Percentiles rank a stretch among this genome's conserved stretches.
Evolutionary conservation across 2,113 vertebrate genomes (phyloP).

Genomic region (Bubo blakistoni): DNA sequence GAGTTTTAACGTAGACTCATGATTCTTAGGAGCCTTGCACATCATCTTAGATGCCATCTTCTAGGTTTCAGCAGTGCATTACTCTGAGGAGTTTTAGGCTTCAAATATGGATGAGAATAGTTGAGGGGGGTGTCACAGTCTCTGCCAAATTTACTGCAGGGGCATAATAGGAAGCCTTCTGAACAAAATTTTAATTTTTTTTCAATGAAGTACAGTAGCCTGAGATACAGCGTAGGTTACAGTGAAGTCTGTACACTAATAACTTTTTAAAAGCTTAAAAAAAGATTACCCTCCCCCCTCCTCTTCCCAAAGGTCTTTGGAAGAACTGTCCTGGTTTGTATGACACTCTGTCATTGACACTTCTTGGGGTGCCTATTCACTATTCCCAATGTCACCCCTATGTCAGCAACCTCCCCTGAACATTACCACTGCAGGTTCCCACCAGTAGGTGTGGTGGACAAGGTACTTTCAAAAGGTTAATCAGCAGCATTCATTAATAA

Average conservation of each 20-base stretch:
- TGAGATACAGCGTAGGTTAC: neutral
- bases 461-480: constrained; percentile 41
- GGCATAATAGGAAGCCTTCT: neutral
- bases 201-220: neutral
- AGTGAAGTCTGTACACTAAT: neutral
- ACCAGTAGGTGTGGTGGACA: constrained; percentile 58
- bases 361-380: neutral
- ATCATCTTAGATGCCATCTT: neutral
- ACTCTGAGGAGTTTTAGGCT: neutral
- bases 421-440: constrained; percentile 3
- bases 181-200: neutral
- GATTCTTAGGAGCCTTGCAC: neutral
- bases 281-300: neutral
- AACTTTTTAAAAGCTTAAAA: neutral
- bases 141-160: neutral
- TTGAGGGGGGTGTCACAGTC: neutral
- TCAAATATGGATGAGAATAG: neutral
- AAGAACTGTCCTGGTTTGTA: neutral
- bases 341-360: neutral
- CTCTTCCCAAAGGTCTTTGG: neutral
- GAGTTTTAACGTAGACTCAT: neutral
- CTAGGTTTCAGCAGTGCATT: neutral
- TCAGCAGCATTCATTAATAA: constrained; percentile 55
- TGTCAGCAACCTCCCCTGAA: neutral
- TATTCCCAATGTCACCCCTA: neutral